These are phyloP conservation scores for Danio rerio DNA, from an alignment of 2,113 vertebrate species.

Conservation along the genomic window DNA sequence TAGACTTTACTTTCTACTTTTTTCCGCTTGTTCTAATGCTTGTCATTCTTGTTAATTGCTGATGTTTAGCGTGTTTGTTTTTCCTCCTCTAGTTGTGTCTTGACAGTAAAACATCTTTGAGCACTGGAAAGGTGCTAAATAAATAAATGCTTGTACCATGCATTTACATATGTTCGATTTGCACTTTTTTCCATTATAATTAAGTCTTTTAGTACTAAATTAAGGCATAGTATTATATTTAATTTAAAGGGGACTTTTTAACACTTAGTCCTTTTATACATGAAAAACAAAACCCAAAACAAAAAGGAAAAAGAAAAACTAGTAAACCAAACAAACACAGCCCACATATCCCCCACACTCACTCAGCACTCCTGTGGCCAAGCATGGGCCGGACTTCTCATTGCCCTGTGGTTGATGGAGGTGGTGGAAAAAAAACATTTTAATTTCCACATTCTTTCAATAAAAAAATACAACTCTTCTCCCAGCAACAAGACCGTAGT, in stretches of 20 bases:
- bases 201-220: too few species aligned
- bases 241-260: not conserved
- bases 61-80: too few species aligned
- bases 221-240: not conserved
- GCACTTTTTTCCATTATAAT: too few species aligned
- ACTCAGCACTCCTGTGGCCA: conserved; percentile 42
- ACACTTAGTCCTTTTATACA: conserved; percentile 35
- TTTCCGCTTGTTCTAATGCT: too few species aligned
- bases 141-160: too few species aligned
- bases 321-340: conserved; percentile 37
- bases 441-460: conserved; percentile 17
- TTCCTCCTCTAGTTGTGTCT: too few species aligned
- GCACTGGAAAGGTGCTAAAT: too few species aligned
- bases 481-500: not conserved
- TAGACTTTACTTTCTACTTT: too few species aligned
- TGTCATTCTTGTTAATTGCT: too few species aligned
- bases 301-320: conserved; percentile 18
- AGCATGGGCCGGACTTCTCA: conserved; percentile 29
- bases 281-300: not conserved
- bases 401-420: conserved; percentile 29
- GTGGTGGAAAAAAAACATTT: conserved; percentile 21
- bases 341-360: conserved; percentile 34
- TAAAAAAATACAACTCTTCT: not conserved
- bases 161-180: too few species aligned
- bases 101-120: too few species aligned